phyloP scores from a whole-genome alignment of 1,140 invertebrate genomes.

The Halesus radiatus region DNA sequence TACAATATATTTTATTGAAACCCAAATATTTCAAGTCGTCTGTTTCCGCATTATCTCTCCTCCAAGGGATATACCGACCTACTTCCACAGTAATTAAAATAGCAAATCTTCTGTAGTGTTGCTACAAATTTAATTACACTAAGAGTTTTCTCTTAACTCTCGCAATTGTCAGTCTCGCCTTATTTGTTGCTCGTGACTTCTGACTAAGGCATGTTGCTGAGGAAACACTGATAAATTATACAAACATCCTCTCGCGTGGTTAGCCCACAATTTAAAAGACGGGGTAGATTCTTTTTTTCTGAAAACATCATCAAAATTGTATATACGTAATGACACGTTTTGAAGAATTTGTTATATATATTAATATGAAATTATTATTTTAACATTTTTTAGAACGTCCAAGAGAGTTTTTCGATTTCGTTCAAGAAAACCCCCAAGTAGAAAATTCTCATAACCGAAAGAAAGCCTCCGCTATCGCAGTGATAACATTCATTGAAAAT shows the following conservation, averaged over 20 bases:
- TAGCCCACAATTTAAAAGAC: no score
- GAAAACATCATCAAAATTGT: no score
- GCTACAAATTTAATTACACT: constrained; percentile 2
- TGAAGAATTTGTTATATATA: no score
- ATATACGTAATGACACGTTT: no score
- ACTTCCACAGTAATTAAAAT: not conserved
- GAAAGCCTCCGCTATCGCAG: constrained; percentile 13
- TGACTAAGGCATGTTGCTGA: not conserved
- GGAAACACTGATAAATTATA: not conserved
- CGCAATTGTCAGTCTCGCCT: not conserved
- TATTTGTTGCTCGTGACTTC: not conserved
- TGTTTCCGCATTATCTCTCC: not conserved
- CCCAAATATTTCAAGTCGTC: no score
- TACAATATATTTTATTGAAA: no score
- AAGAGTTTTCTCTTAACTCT: not conserved
- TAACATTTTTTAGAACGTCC: no score
- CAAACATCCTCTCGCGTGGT: no score
- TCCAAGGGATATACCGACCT: not conserved
- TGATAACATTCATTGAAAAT: constrained; percentile 52
- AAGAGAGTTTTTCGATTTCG: no score
- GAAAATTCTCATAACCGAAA: constrained; percentile 12
- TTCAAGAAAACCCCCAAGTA: not conserved
- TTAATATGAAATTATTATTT: no score
- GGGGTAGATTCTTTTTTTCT: no score
- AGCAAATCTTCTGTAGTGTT: not conserved